phyloP scores from a whole-genome alignment of 1,140 invertebrate genomes.

The Drosophila ironensis region DNA sequence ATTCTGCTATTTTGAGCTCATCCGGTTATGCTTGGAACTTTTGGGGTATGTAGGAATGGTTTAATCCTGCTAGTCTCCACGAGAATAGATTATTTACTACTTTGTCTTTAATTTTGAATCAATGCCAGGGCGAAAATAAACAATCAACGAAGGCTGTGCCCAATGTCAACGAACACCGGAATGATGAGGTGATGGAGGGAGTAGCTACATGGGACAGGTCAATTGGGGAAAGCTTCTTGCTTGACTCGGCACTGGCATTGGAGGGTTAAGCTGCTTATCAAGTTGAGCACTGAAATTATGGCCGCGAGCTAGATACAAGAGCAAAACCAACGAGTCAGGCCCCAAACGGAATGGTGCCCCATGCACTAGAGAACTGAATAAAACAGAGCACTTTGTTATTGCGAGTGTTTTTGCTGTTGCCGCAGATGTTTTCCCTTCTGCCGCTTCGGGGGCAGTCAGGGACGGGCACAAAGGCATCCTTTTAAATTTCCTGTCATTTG shows the following conservation, averaged over 20 bases:
- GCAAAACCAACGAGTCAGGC: constrained; percentile 36
- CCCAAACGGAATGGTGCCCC: constrained; percentile 37
- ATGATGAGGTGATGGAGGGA: not conserved
- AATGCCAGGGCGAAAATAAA: constrained; percentile 56
- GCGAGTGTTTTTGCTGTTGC: constrained; percentile 40
- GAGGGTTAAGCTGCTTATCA: constrained; percentile 79
- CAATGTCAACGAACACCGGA: not conserved
- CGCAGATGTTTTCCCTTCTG: constrained; percentile 36
- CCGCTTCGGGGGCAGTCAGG: constrained; percentile 42
- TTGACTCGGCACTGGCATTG: constrained; percentile 22
- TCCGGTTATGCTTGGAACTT: too few relatives aligned
- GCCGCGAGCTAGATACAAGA: constrained; percentile 76
- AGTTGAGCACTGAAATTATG: constrained; percentile 80
- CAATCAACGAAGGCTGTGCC: constrained; percentile 27
- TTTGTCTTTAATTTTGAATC: constrained; percentile 68
- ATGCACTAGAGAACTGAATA: constrained; percentile 35
- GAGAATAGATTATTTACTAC: constrained; percentile 61
- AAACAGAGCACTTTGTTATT: constrained; percentile 70
- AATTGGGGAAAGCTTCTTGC: constrained; percentile 40
- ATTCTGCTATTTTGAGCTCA: too few relatives aligned
- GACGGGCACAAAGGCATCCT: constrained; percentile 77
- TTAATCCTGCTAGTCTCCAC: too few relatives aligned
- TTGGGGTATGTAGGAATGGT: not conserved
- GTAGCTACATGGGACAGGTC: constrained; percentile 30
- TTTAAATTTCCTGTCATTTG: constrained; percentile 81